Percentiles rank a stretch among this genome's conserved stretches.
Evolutionary conservation across 1,140 invertebrate species (phyloP).

Genomic region (Drosophila insularis): DNA sequence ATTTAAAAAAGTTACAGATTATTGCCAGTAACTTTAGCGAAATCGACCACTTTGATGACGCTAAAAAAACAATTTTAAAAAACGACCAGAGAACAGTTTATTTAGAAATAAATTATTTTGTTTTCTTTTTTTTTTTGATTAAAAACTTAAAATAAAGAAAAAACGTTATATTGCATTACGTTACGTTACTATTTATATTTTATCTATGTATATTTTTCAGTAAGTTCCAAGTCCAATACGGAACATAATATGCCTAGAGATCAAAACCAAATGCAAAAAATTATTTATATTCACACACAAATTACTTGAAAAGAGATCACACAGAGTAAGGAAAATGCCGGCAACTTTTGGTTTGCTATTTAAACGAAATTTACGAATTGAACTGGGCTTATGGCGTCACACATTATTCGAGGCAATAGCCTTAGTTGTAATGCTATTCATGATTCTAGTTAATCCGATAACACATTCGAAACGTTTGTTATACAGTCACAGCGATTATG

Average conservation of each 20-base stretch:
- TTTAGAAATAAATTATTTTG: too few relatives aligned
- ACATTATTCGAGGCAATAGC: conserved; percentile 48
- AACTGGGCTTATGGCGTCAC: conserved; percentile 49
- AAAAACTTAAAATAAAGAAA: neutral
- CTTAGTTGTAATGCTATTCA: conserved; percentile 51
- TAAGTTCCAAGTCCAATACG: too few relatives aligned
- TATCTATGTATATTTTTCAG: too few relatives aligned
- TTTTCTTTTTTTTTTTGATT: too few relatives aligned
- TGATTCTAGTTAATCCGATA: conserved; percentile 58
- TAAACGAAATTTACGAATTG: conserved; percentile 54
- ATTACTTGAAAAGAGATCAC: neutral
- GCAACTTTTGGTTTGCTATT: conserved; percentile 54
- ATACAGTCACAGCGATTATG: conserved; percentile 26
- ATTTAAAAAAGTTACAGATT: too few relatives aligned
- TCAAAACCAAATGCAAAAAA: neutral
- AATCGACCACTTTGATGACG: too few relatives aligned
- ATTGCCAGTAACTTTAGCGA: too few relatives aligned
- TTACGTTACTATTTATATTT: too few relatives aligned
- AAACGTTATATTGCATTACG: neutral
- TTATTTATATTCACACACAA: neutral
- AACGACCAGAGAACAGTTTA: too few relatives aligned
- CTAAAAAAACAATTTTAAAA: too few relatives aligned
- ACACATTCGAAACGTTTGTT: conserved; percentile 47
- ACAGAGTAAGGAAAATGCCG: conserved; percentile 44
- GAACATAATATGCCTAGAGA: neutral